Base-by-base conservation (phyloP, 2,797 vertebrate genomes). In the Sebastes steindachneri region DNA sequence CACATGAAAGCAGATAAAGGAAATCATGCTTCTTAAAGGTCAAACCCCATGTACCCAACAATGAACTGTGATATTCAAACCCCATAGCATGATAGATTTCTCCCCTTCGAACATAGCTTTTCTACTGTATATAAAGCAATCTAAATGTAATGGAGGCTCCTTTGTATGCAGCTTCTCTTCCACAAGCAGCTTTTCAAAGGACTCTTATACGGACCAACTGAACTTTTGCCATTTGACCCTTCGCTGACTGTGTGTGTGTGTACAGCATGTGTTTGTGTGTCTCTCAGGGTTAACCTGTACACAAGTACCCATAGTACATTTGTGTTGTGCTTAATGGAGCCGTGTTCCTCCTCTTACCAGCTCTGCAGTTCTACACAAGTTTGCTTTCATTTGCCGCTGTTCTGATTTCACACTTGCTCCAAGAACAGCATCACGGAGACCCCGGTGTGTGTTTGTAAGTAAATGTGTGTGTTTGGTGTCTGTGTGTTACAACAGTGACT, bases 331-430 rank as follows among this genome's bases (percentile, higher is more conserved):
- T 65, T 71, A 85, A 86, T 82, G 80, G 86, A 88, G 67, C 23
- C 70, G 23, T 81, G 76, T 80, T 81, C 72, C 68, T 80, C 59
- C 77, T 74, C 73, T 66, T 67, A 73, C 77, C 23, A 64, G 69
- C 68, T 75, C 70, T 60, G 73, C 68, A 35, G 73, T 79, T 68
- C 51, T 58, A 89, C 85, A 87, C 7, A 79, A 59, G 45, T 90
- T 88, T 91, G 86, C 85, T 90, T 86, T 88, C 63, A 78, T 81
- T 79, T 80, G 48, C 68, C 68, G 48, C 75, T 69, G 54, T 51
- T 84, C 48, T 84, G 59, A 21, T 81, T 75, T 92, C 79, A 83
- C 78, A 84, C 80, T 45, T 73, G 11, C 48, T 76, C 28, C 10
- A n/a, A 15, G 21, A 87, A 80, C 82, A 75, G 73, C 78, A 26